Conservation (phyloP, 2,888 invertebrate species). For the Drosophila peninsularis region DNA sequence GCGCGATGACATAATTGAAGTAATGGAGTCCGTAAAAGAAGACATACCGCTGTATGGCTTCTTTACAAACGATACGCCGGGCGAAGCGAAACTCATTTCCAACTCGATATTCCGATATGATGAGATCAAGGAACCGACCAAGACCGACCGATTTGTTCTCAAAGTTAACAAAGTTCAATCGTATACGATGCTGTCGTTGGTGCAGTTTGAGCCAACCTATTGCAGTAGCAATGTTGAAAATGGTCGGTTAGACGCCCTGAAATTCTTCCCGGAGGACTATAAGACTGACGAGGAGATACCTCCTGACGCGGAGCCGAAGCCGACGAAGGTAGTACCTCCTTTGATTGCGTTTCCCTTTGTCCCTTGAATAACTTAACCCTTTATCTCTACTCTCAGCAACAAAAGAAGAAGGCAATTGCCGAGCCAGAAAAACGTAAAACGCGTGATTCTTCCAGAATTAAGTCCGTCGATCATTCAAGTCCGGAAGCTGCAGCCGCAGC, state of each 20-base stretch:
- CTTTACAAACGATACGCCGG: constrained; percentile 87
- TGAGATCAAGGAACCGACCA: constrained; percentile 28
- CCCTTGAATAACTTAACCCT: background rate
- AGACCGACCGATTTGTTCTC: constrained; percentile 88
- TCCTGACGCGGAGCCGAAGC: constrained; percentile 69
- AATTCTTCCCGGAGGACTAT: constrained; percentile 88
- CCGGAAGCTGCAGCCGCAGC: constrained; percentile 19
- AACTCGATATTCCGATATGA: constrained; percentile 87
- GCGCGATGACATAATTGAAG: constrained; percentile 87
- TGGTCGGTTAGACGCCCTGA: constrained; percentile 87
- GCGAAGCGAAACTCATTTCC: constrained; percentile 87
- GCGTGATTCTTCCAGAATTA: background rate
- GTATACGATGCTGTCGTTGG: constrained; percentile 88
- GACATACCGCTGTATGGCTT: constrained; percentile 89
- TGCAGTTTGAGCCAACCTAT: constrained; percentile 88
- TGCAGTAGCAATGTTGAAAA: constrained; percentile 88
- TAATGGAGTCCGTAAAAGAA: constrained; percentile 85
- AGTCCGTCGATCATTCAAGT: background rate
- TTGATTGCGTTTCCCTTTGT: background rate
- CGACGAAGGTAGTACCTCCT: constrained; percentile 80
- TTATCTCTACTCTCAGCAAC: constrained; percentile 1
- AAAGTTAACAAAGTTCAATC: constrained; percentile 88
- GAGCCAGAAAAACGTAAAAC: background rate
- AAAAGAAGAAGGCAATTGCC: constrained; percentile 8
- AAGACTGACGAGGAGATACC: constrained; percentile 85